Evolutionary conservation across 2,888 invertebrate species (phyloP), one percentile per base, ranked within the genome.

Genomic region (Pelosia muscerda): DNA sequence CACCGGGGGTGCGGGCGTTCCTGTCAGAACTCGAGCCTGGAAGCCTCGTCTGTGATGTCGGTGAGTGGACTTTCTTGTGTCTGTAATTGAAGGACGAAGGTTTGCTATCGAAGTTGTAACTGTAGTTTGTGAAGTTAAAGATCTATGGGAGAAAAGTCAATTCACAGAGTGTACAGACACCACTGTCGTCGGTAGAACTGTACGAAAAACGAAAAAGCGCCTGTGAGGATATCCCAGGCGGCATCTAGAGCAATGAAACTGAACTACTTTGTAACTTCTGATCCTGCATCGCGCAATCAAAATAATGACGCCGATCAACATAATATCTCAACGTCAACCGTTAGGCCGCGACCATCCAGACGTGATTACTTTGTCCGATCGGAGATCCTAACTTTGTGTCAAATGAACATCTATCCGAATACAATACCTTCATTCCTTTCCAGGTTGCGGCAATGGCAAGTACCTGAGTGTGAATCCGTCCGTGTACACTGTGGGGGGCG

Each of bases 401-500:
- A 3, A 13, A 38, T 3, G 38, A n/a, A 22, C 13, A 23, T 58
- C 15, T 58, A n/a, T 26, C 11, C 25, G 11, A 38, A 63, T 22
- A 54, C 25, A 19, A 10, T 38, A 66, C 68, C n/a, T 56, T 42
- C n/a, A 31, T 69, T 53, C 60, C 65, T 66, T 77, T 74, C 0
- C 90, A 98, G 98, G 99, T 79, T 99, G 99, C 93, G 99, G 99
- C 79, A 98, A 97, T 94, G 99, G 99, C 68, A 98, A 98, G 88
- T 99, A 99, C 94, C 95, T 99, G 85, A 97, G 96, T 88, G 96
- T 98, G 85, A 99, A 98, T 94, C 97, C 97, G 76, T 96, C 97
- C 79, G 96, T 98, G 84, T 98, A 96, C 95, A 97, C 97, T 82
- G 96, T 99, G 81, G 99, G 99, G 68, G 97, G 97, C 63, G 99